phyloP scores from a whole-genome alignment of 2,113 vertebrate species.

The Trichechus manatus region DNA sequence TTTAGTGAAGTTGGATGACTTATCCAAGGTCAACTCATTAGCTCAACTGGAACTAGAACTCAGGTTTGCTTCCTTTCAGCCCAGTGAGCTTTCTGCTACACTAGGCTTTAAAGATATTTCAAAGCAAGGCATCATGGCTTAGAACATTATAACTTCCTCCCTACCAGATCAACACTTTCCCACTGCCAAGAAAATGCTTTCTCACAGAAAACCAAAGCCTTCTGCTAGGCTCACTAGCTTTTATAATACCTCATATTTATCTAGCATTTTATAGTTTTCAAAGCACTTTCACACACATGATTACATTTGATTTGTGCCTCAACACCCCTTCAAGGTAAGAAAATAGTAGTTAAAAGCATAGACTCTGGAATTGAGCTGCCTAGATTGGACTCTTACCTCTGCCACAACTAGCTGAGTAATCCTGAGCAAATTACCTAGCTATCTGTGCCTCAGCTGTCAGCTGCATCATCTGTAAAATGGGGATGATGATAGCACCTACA shows the following conservation, averaged over 20 bases:
- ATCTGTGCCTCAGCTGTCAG: not conserved
- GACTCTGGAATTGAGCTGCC: not conserved
- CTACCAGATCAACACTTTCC: not conserved
- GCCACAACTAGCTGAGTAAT: not conserved
- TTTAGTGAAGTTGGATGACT: slow-evolving; percentile 38
- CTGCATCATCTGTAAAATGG: not conserved
- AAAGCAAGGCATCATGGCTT: slow-evolving; percentile 47
- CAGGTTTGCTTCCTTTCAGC: not conserved
- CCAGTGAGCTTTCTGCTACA: not conserved
- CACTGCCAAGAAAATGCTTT: slow-evolving; percentile 53
- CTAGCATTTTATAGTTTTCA: slow-evolving; percentile 58
- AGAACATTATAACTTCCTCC: slow-evolving; percentile 19
- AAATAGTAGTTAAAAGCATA: slow-evolving; percentile 44
- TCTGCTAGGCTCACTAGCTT: slow-evolving; percentile 41
- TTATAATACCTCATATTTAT: slow-evolving; percentile 55
- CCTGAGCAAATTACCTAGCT: not conserved
- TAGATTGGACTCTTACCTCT: not conserved
- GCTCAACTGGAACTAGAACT: not conserved
- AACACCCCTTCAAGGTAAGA: slow-evolving; percentile 41
- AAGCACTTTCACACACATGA: slow-evolving; percentile 54
- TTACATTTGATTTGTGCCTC: slow-evolving; percentile 57
- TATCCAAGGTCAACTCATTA: slow-evolving; percentile 3
- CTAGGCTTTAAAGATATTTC: not conserved
- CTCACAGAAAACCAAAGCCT: slow-evolving; percentile 57
- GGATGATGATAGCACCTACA: not conserved